Conservation (phyloP, 2,888 invertebrate genomes). For the Tuta absoluta region DNA sequence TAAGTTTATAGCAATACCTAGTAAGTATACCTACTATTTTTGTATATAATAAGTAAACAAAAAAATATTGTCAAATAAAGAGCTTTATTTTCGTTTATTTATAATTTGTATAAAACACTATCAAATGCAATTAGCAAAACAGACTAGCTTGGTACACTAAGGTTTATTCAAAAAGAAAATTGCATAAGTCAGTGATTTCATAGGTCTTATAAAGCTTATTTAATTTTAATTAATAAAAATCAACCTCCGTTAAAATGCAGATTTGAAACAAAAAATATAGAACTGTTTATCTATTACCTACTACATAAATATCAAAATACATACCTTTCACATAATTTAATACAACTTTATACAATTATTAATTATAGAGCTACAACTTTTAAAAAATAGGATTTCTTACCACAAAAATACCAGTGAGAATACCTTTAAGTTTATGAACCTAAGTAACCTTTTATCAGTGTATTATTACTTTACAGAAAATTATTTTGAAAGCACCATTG, state of each 20-base stretch:
- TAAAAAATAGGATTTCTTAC: neutral
- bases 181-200: conserved; percentile 8
- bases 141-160: conserved; percentile 1
- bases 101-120: conserved; percentile 3
- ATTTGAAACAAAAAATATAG: neutral
- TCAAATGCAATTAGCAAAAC: conserved; percentile 8
- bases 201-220: neutral
- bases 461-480: neutral
- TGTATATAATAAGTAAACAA: conserved; percentile 2
- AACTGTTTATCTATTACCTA: neutral
- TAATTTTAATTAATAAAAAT: too few species aligned
- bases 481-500: conserved; percentile 4
- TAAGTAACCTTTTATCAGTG: neutral
- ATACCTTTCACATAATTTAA: conserved; percentile 5
- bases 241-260: too few species aligned
- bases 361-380: conserved; percentile 2
- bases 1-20: neutral
- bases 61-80: conserved; percentile 2
- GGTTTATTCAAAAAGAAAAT: neutral
- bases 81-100: neutral
- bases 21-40: too few species aligned
- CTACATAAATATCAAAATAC: conserved; percentile 2
- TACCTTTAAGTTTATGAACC: neutral
- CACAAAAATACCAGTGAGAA: neutral
- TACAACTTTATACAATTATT: conserved; percentile 7